These are phyloP conservation scores for Brachyopa scutellaris DNA, from an alignment of 2,888 invertebrate species.

Conservation along the genomic window DNA sequence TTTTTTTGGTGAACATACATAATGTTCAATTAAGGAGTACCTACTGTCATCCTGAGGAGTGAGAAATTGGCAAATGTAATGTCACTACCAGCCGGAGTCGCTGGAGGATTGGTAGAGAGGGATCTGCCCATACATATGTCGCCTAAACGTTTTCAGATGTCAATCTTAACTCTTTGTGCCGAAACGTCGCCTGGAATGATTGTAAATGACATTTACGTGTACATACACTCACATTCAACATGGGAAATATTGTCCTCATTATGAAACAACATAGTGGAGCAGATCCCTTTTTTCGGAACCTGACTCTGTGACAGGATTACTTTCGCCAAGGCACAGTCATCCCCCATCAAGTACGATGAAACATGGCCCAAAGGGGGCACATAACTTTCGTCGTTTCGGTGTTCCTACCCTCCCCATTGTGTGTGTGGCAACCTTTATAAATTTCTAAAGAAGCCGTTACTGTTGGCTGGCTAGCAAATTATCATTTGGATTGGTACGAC, in stretches of 20 bases:
- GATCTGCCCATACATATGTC: constrained; percentile 14
- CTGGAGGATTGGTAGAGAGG: not conserved
- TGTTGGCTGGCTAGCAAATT: not conserved
- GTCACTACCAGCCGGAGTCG: constrained; percentile 35
- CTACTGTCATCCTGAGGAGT: constrained; percentile 17
- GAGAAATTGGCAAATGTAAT: constrained; percentile 46
- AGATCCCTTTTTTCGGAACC: not conserved
- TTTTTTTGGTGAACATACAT: constrained; percentile 29
- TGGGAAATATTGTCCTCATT: constrained; percentile 19
- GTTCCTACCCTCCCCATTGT: not conserved
- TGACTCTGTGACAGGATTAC: not conserved
- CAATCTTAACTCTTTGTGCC: constrained; percentile 37
- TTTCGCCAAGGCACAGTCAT: not conserved
- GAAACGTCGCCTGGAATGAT: not conserved
- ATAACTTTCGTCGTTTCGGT: constrained; percentile 32
- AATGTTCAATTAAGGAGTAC: constrained; percentile 45
- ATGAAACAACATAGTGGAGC: not conserved
- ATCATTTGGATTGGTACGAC: constrained; percentile 14
- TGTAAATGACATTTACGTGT: constrained; percentile 28
- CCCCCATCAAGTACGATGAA: constrained; percentile 32
- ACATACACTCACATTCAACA: not conserved
- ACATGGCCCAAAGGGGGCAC: constrained; percentile 36
- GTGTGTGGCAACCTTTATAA: constrained; percentile 38
- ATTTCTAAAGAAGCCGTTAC: constrained; percentile 35
- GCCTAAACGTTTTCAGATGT: constrained; percentile 28